Conservation (phyloP, 1,140 invertebrate genomes). For the Lanistes nyassanus region DNA sequence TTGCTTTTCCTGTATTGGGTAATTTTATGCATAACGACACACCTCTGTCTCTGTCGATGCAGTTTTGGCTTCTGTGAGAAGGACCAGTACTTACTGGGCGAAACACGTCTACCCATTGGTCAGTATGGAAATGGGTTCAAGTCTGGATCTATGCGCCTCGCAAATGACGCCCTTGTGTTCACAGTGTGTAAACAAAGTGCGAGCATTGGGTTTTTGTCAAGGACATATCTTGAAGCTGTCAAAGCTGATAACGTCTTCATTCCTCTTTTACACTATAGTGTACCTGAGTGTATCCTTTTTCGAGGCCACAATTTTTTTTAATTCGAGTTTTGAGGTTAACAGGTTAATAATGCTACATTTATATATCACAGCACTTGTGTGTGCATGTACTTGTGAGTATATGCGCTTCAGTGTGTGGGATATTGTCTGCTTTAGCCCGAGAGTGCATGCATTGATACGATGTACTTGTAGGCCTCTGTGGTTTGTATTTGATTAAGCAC, state of each 20-base stretch:
- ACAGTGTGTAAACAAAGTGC: slow-evolving; percentile 43
- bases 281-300: slow-evolving; percentile 52
- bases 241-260: slow-evolving; percentile 57
- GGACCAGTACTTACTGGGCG: slow-evolving; percentile 32
- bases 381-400: no score
- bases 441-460: no score
- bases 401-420: no score
- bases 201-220: slow-evolving; percentile 59
- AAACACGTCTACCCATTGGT: slow-evolving; percentile 57
- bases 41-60: slow-evolving; percentile 28
- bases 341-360: no score
- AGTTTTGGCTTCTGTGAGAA: slow-evolving; percentile 64
- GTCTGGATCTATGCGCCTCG: slow-evolving; percentile 61
- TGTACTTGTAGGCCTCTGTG: no score
- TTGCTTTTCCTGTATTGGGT: neutral
- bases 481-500: no score
- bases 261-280: slow-evolving; percentile 55
- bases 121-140: slow-evolving; percentile 65
- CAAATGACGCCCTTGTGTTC: slow-evolving; percentile 59
- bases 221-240: slow-evolving; percentile 55
- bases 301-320: slow-evolving; percentile 42
- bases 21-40: neutral
- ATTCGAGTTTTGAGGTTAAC: no score
- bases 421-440: no score
- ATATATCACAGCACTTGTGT: no score